Evolutionary conservation across 1,140 invertebrate species (phyloP).

Genomic region (Calosoma granatense): DNA sequence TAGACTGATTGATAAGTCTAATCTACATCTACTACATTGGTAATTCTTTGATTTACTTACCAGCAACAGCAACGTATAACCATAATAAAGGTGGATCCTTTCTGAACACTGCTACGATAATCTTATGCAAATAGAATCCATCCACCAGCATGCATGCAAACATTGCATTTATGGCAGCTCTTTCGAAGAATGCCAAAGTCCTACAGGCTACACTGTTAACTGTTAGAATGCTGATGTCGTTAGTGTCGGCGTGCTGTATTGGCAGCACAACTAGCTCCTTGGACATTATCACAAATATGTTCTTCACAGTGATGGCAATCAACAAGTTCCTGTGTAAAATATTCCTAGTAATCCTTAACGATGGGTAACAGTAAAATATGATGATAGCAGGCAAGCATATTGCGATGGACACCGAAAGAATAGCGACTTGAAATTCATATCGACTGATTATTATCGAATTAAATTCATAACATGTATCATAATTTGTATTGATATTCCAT

Average conservation of each 20-base stretch:
- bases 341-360: conserved; percentile 37
- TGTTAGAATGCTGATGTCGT: conserved; percentile 35
- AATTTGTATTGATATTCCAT: conserved; percentile 43
- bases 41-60: conserved; percentile 24
- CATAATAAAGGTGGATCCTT: conserved; percentile 34
- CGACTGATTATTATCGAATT: conserved; percentile 37
- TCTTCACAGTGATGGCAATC: conserved; percentile 41
- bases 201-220: conserved; percentile 37
- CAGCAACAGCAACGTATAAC: conserved; percentile 34
- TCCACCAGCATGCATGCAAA: conserved; percentile 51
- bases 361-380: conserved; percentile 40
- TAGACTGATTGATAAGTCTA: too few species aligned
- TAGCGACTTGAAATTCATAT: conserved; percentile 37
- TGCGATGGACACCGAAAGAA: conserved; percentile 35
- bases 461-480: conserved; percentile 40
- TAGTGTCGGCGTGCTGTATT: conserved; percentile 33
- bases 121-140: conserved; percentile 44
- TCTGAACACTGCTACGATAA: conserved; percentile 45
- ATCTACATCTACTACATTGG: too few species aligned
- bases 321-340: conserved; percentile 45
- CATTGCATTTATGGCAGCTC: conserved; percentile 38
- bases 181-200: conserved; percentile 38
- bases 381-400: conserved; percentile 42
- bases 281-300: conserved; percentile 40
- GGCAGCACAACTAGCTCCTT: conserved; percentile 40